Base-by-base conservation (phyloP, 2,113 vertebrate genomes). In the Hiodon alosoides region DNA sequence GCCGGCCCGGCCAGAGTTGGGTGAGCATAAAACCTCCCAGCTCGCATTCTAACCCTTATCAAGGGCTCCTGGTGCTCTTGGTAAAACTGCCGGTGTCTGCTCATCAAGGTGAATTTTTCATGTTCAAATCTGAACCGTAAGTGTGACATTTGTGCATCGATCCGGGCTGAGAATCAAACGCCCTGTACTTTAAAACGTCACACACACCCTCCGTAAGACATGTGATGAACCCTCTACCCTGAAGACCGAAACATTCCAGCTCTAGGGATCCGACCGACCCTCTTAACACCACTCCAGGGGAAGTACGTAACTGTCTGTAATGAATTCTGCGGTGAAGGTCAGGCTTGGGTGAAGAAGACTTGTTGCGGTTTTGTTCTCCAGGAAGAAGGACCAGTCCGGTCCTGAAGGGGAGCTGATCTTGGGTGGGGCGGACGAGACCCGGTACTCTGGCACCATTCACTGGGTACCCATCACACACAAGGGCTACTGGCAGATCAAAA, bases 401-500 rank as follows among this genome's bases (percentile, higher is more conserved):
- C 76, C 91, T 0, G 94, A 94, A 4, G 95, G 94, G 5, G 93
- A 95, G 82, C 80, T 96, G 79, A 79, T 90, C 4, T 87, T 96
- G 55, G 94, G 94, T 4, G 95, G 93, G 11, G 86, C 85, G 0
- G 90, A 96, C 65, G 84, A 91, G 0, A 76, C 90, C 51, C 88
- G 91, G 83, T 94, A 93, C 67, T 84, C 83, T 0, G 94, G 94
- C 14, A 89, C 92, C 2, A 84, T 96, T 60, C 92, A 91, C 81
- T 96, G 93, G 7, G 68, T 94, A 47, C 90, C 91, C 0, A 91
- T 96, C 78, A 94, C 91, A 0, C 74, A 90, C 50, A 93, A 91
- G 53, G 93, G 92, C 61, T 96, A 90, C 83, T 96, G 94, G 95
- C 94, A 96, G 89, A 83, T 96, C 78, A 54, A 87, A 70, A 83